Base-by-base conservation (phyloP, 2,113 vertebrate genomes). In the Aspiorhynchus laticeps region DNA sequence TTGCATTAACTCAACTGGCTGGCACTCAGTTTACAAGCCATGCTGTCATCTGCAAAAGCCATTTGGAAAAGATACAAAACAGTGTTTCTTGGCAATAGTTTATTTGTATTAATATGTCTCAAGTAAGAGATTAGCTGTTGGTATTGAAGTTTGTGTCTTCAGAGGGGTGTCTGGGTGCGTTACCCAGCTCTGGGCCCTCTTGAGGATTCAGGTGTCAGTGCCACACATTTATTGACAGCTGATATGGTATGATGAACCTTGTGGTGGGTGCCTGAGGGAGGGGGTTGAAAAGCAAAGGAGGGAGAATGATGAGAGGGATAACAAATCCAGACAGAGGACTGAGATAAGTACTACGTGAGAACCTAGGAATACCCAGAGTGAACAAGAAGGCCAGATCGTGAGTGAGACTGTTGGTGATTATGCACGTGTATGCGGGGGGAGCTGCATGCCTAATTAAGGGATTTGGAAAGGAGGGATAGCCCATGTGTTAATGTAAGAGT, bases 121-220 rank as follows among this genome's bases (percentile, higher is more conserved):
- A 67, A 67, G 28, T 46, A 26, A 12, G 59, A 53, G 53, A 61
- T 61, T 80, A 65, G 36, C n/a, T 65, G 21, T 65, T 43, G 56
- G 36, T 19, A 26, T 78, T 80, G 24, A 36, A 59, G 77, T 11
- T 43, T 28, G 31, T 69, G 78, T 69, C 10, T 80, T 41, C 87
- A 31, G 0, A 14, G 56, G 63, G 53, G 56, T 69, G 53, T 56
- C 17, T 56, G 69, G 28, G 36, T 61, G 59, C 36, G 38, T 56
- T 63, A 41, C 38, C 31, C 65, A 63, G 0, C 43, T 46, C 43
- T 46, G 48, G 48, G 14, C 74, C 71, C 88, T 87, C 90, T 87
- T 43, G 73, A 79, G 93, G 76, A 89, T 92, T 95, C 93, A 88
- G 91, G 92, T 95, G 92, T 93, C 95, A 94, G 86, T 90, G 89